Percentiles rank a stretch among this genome's conserved stretches.
phyloP scores from a whole-genome alignment of 2,113 vertebrate species.

The Rhinolophus sinicus region DNA sequence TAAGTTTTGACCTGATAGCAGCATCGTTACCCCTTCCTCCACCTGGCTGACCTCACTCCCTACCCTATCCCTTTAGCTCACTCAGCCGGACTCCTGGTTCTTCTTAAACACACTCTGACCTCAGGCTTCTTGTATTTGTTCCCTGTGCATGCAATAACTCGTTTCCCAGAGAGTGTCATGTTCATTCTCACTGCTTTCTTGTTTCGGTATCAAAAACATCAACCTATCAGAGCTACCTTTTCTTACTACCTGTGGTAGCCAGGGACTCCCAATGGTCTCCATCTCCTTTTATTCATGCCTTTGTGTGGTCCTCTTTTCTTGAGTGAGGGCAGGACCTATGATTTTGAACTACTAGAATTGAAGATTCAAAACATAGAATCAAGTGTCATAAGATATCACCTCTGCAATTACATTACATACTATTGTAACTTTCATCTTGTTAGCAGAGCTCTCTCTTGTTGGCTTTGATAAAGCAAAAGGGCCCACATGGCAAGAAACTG shows the following conservation, averaged over 20 bases:
- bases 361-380: neutral
- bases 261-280: neutral
- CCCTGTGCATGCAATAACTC: neutral
- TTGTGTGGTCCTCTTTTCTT: neutral
- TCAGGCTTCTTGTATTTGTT: neutral
- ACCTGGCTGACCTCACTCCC: neutral
- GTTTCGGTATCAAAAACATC: neutral
- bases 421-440: neutral
- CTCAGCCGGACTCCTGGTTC: neutral
- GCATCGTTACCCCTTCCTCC: accelerated
- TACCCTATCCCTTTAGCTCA: neutral
- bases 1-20: neutral
- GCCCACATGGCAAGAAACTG: neutral
- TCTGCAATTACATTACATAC: neutral
- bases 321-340: neutral
- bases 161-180: neutral
- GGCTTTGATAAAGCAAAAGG: neutral
- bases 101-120: neutral
- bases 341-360: neutral
- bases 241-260: neutral
- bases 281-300: neutral
- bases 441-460: neutral
- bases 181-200: neutral
- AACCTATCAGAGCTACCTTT: neutral
- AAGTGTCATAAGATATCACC: neutral